Evolutionary conservation across 2,888 invertebrate genomes (phyloP), one percentile per base, ranked within the genome.

Genomic region (Lepidocyrtoides sp.): DNA sequence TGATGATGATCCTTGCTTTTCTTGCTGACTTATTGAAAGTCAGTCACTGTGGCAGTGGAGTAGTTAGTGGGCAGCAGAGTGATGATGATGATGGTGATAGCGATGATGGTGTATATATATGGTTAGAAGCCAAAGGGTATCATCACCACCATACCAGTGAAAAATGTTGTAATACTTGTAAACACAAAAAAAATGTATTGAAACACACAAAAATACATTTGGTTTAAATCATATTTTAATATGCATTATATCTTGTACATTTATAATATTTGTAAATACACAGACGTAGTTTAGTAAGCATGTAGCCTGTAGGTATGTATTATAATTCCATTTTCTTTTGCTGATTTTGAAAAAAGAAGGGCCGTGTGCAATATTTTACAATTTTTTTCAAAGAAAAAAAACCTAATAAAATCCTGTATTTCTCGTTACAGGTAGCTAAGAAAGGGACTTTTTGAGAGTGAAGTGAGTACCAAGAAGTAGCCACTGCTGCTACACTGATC

Each of bases 351-450:
- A 88, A 72, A 57, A n/a, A n/a, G n/a, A 57, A 81, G 63, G 51
- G 44, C 69, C 51, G 17, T 81, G 41, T 69, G n/a, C 12, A 66
- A 26, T 14, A 66, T 66, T 14, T 14, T 66, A 66, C 5, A 14
- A 32, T 29, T 66, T 66, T 57, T 17, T 57, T 4, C n/a, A 4
- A 14, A 66, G 10, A 17, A 32, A 77, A 57, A 48, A 86, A 77
- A 86, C 60, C 54, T 57, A 86, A 54, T 60, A 75, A 86, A 88
- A 81, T 81, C 88, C 88, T 81, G 88, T 88, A 88, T 88, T 88
- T 88, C 88, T 66, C 54, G 88, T 88, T 88, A 69, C 79, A 87
- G 66, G 48, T 26, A 79, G 75, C 26, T 72, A 63, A 82, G 48
- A n/a, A 32, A 48, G 32, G 20, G 51, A 54, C 79, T 79, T 26